Percentiles rank a stretch among this genome's conserved stretches.
phyloP scores from a whole-genome alignment of 1,140 invertebrate genomes.

The Drosophila leontia region DNA sequence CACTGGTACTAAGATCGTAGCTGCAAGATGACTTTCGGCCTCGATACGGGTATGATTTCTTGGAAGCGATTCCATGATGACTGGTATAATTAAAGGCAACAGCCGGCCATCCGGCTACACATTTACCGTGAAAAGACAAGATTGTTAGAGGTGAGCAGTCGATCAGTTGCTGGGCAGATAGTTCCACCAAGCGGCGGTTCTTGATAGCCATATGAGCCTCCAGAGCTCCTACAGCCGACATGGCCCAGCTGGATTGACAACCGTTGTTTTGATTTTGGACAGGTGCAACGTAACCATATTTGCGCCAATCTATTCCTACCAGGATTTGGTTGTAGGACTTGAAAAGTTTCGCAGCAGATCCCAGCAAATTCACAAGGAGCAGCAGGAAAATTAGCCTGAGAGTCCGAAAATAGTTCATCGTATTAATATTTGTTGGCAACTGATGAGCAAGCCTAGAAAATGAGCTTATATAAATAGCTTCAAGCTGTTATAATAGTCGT shows the following conservation, averaged over 20 bases:
- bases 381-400: neutral
- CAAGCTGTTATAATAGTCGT: neutral
- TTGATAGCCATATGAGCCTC: slow-evolving; percentile 90
- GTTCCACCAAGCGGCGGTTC: slow-evolving; percentile 88
- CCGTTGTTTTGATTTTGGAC: slow-evolving; percentile 87
- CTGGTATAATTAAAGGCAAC: slow-evolving; percentile 91
- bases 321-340: neutral
- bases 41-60: slow-evolving; percentile 88
- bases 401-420: neutral
- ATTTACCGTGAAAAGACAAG: no score
- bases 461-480: neutral
- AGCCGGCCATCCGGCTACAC: slow-evolving; percentile 81
- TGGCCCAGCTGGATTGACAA: slow-evolving; percentile 97
- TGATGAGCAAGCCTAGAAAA: neutral
- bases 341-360: neutral
- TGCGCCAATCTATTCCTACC: neutral
- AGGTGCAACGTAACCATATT: neutral
- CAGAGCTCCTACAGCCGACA: slow-evolving; percentile 93
- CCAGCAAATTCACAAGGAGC: neutral
- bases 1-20: neutral
- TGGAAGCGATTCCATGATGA: slow-evolving; percentile 88
- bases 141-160: slow-evolving; percentile 89
- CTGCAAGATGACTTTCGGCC: slow-evolving; percentile 84
- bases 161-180: slow-evolving; percentile 96
- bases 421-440: neutral